Evolutionary conservation across 2,797 vertebrate species (phyloP).

Genomic region (Falco cherrug): DNA sequence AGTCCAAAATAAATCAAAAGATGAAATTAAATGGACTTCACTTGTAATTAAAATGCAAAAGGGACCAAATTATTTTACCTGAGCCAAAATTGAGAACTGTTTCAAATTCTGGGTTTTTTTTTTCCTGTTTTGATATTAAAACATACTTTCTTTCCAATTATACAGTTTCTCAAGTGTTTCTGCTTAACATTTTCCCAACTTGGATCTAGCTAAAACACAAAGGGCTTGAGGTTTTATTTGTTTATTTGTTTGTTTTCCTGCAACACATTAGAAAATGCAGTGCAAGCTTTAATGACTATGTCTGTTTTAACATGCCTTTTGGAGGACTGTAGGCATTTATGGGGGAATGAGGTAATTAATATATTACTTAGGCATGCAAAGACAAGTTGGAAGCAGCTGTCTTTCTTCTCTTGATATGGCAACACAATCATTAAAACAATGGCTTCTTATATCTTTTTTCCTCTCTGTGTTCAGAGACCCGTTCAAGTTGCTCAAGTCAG

Average conservation of each 20-base stretch:
- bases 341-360: constrained; percentile 63
- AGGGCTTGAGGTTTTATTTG: constrained; percentile 60
- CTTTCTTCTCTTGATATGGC: constrained; percentile 58
- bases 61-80: background rate
- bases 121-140: constrained; percentile 18
- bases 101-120: background rate
- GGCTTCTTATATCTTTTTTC: background rate
- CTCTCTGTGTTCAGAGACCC: background rate
- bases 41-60: background rate
- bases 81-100: background rate
- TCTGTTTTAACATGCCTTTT: constrained; percentile 74
- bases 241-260: constrained; percentile 63
- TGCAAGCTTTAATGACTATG: constrained; percentile 61
- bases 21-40: background rate
- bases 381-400: constrained; percentile 60
- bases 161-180: constrained; percentile 47
- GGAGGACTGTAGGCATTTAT: constrained; percentile 54
- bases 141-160: background rate
- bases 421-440: constrained; percentile 54
- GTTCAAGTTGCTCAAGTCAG: background rate
- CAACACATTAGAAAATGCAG: constrained; percentile 67
- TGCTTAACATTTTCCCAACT: constrained; percentile 61
- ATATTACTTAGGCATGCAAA: constrained; percentile 71
- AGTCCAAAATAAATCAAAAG: background rate
- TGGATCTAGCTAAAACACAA: constrained; percentile 67